Conservation (phyloP, 2,113 vertebrate genomes). For the Himantopus leucocephalus region DNA sequence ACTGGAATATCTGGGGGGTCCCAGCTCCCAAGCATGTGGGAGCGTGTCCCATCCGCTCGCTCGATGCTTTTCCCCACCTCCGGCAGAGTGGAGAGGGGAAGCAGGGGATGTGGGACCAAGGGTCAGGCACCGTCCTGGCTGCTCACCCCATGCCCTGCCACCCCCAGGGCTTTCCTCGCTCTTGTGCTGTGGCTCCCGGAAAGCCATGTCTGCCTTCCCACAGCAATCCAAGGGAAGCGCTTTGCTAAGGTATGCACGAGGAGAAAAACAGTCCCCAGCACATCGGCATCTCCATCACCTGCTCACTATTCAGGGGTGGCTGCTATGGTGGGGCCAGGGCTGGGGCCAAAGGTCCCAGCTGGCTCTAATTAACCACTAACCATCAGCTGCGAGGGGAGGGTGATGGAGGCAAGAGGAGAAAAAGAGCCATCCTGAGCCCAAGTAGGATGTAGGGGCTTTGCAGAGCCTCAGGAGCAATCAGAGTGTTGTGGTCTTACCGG, state of each 20-base stretch:
- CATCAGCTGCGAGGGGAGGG: rapidly evolving
- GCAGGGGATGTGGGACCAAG: background rate
- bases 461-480: background rate
- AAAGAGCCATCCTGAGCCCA: background rate
- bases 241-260: background rate
- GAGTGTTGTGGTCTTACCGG: background rate
- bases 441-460: background rate
- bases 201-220: rapidly evolving
- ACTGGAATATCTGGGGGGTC: background rate
- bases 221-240: background rate
- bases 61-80: background rate
- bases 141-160: background rate
- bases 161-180: background rate
- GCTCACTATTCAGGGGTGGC: background rate
- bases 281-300: background rate
- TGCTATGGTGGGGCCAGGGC: background rate
- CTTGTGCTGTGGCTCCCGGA: background rate
- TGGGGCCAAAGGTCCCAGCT: background rate
- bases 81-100: background rate
- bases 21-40: background rate
- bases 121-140: background rate
- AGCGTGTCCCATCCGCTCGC: background rate
- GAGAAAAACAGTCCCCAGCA: background rate
- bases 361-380: conserved; percentile 9
- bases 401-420: background rate